These are phyloP conservation scores for Incurvaria masculella DNA, from an alignment of 2,888 invertebrate species.

Conservation along the genomic window DNA sequence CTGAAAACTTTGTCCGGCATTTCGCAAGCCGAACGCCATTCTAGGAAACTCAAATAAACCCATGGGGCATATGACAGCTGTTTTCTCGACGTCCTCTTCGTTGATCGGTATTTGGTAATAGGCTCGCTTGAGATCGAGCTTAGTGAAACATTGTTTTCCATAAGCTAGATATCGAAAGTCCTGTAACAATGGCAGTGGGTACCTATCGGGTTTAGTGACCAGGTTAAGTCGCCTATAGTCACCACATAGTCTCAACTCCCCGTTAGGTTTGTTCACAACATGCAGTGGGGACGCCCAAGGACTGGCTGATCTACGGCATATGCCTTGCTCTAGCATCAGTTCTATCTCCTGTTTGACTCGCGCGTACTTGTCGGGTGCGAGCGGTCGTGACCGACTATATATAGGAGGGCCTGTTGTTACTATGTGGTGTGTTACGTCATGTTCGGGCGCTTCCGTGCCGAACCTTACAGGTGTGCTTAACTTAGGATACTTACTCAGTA, in stretches of 20 bases:
- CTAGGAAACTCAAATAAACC: constrained; percentile 21
- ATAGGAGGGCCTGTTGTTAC: constrained; percentile 13
- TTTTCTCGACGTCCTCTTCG: constrained; percentile 24
- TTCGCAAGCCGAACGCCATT: constrained; percentile 24
- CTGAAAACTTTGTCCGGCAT: constrained; percentile 23
- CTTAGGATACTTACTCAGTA: background rate
- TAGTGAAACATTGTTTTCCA: constrained; percentile 18
- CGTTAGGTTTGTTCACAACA: constrained; percentile 13
- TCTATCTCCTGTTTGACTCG: constrained; percentile 1
- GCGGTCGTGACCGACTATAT: constrained; percentile 9
- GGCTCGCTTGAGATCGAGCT: constrained; percentile 22
- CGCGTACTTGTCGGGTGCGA: constrained; percentile 8
- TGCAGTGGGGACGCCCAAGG: constrained; percentile 19
- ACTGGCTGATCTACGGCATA: background rate
- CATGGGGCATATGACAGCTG: constrained; percentile 25
- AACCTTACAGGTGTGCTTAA: constrained; percentile 1
- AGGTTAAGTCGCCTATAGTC: constrained; percentile 29
- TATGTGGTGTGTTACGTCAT: constrained; percentile 10
- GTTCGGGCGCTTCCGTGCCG: constrained; percentile 1
- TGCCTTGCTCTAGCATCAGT: constrained; percentile 1
- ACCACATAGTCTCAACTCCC: constrained; percentile 20
- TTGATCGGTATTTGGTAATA: constrained; percentile 27
- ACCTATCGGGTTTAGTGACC: constrained; percentile 23
- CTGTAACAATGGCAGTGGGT: constrained; percentile 22
- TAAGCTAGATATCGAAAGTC: constrained; percentile 18